Evolutionary conservation across 2,113 vertebrate species (phyloP).

Genomic region (Lophochroa leadbeateri): DNA sequence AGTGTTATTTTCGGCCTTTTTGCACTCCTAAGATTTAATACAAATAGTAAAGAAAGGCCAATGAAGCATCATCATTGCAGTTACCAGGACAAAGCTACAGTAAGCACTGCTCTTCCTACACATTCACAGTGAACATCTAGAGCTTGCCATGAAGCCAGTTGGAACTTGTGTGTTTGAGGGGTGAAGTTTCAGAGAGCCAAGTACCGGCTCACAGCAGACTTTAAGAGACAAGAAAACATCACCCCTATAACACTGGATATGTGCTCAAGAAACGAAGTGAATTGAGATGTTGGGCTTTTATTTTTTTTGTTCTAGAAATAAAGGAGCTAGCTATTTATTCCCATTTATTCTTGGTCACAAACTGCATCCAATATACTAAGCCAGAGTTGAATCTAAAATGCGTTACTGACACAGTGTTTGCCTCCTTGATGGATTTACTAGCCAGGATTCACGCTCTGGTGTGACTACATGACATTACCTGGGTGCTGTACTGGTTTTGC

Average conservation of each 20-base stretch:
- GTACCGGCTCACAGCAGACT: not conserved
- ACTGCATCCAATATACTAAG: not conserved
- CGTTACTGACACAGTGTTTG: not conserved
- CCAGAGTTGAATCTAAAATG: not conserved
- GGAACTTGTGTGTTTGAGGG: not conserved
- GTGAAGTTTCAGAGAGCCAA: not conserved
- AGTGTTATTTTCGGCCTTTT: not conserved
- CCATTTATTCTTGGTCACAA: not conserved
- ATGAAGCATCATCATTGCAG: not conserved
- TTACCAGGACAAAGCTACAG: not conserved
- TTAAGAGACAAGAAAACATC: not conserved
- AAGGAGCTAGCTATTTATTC: not conserved
- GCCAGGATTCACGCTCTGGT: not conserved
- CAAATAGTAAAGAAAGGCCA: not conserved
- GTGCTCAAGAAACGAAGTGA: not conserved
- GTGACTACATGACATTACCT: slow-evolving; percentile 74
- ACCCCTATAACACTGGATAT: not conserved
- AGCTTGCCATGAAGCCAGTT: accelerated
- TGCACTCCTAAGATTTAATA: not conserved
- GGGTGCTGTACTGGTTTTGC: slow-evolving; percentile 80
- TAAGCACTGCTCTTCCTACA: not conserved
- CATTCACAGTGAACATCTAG: not conserved
- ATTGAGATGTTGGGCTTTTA: not conserved
- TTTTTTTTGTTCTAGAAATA: not conserved
- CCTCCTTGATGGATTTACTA: not conserved